Evolutionary conservation across 2,888 invertebrate species (phyloP).

Genomic region (Caenorhabditis sp.): DNA sequence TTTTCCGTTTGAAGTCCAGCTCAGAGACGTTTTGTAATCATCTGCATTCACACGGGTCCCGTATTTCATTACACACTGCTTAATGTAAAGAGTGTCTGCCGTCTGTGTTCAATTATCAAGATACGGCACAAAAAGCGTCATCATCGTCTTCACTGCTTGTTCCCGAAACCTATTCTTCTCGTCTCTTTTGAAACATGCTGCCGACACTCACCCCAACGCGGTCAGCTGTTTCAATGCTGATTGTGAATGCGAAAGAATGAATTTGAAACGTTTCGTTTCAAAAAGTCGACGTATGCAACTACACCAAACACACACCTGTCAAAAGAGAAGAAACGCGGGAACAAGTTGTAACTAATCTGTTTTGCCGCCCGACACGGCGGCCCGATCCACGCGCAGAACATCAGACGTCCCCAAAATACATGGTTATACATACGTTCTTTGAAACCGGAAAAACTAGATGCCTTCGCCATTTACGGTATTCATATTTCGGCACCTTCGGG

Average conservation of each 20-base stretch:
- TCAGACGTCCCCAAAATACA: conserved; percentile 37
- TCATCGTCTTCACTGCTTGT: conserved; percentile 3
- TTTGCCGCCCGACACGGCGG: conserved; percentile 11
- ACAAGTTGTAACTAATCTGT: conserved; percentile 48
- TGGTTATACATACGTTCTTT: conserved; percentile 33
- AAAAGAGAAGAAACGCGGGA: neutral
- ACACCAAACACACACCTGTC: neutral
- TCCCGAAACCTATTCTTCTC: conserved; percentile 13
- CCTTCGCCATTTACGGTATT: conserved; percentile 52
- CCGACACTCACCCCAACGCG: conserved; percentile 22
- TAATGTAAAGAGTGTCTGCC: conserved; percentile 24
- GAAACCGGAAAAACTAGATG: conserved; percentile 57
- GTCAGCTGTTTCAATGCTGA: conserved; percentile 62
- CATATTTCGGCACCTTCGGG: conserved; percentile 37
- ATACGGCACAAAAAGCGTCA: conserved; percentile 41
- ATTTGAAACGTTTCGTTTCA: conserved; percentile 38
- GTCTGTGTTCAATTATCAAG: conserved; percentile 56
- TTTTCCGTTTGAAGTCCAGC: neutral
- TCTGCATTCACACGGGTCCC: neutral
- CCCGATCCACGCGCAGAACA: conserved; percentile 22
- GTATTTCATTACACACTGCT: conserved; percentile 39
- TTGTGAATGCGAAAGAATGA: conserved; percentile 32
- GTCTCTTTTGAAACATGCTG: conserved; percentile 37
- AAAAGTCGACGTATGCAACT: conserved; percentile 29
- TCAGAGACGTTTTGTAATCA: conserved; percentile 26